Percentiles rank a stretch among this genome's conserved stretches.
Conservation (phyloP, 2,888 invertebrate genomes). For the Leptothorax acervorum region DNA sequence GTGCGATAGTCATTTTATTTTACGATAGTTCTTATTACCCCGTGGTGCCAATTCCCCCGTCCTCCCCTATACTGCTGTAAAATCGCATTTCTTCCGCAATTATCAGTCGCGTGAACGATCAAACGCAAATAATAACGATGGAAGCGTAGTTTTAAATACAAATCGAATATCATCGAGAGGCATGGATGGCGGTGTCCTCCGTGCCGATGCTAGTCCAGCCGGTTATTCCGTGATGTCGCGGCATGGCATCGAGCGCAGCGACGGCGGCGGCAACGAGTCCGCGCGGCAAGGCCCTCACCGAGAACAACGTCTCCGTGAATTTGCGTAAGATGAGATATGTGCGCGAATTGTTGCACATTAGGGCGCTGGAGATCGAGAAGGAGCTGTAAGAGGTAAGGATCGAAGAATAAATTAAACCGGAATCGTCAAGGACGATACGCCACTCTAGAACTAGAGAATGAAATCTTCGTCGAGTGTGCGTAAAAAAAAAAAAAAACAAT, state of each 20-base stretch:
- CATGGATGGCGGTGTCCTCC: conserved; percentile 64
- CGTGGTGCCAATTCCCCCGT: too few relatives aligned
- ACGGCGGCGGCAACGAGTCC: background rate
- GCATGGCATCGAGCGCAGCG: conserved; percentile 72
- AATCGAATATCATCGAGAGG: too few relatives aligned
- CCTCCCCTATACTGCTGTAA: too few relatives aligned
- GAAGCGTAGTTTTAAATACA: too few relatives aligned
- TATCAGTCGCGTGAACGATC: too few relatives aligned
- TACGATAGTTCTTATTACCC: too few relatives aligned
- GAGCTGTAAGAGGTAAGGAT: conserved; percentile 92
- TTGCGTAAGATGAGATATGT: conserved; percentile 98
- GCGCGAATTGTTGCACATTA: conserved; percentile 96
- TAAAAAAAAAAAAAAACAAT: too few relatives aligned
- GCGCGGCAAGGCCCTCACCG: conserved; percentile 81
- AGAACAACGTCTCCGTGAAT: conserved; percentile 95
- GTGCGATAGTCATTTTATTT: too few relatives aligned
- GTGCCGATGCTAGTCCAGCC: conserved; percentile 37
- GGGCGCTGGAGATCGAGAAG: conserved; percentile 97
- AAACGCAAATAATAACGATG: too few relatives aligned
- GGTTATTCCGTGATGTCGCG: conserved; percentile 61
- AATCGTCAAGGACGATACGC: background rate
- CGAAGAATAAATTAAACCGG: background rate
- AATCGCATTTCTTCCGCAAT: too few relatives aligned
- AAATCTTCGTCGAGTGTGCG: background rate
- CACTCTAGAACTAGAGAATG: background rate